A percentile compares a stretch with the other conserved stretches of the same genome.
Evolutionary conservation across 2,888 invertebrate species (phyloP).

Genomic region (Pelosia muscerda): DNA sequence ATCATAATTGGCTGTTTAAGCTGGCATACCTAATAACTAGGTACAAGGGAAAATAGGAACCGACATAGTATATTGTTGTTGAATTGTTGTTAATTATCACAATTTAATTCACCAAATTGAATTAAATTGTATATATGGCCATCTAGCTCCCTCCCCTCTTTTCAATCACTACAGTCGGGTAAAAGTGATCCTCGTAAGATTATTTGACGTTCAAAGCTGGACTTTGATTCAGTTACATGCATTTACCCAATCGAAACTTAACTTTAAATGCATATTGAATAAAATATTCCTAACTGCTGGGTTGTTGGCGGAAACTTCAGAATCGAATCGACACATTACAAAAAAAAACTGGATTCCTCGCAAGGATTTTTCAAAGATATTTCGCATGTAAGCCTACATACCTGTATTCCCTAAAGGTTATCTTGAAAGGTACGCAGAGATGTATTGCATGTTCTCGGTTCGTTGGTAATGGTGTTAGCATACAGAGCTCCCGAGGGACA

Average conservation of each 20-base stretch:
- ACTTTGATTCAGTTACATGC: too few species aligned
- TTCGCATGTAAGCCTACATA: conserved; percentile 9
- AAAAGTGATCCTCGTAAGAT: neutral
- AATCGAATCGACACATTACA: too few species aligned
- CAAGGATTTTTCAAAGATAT: conserved; percentile 6
- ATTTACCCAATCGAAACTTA: too few species aligned
- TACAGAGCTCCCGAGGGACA: conserved; percentile 16
- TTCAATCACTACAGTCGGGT: neutral
- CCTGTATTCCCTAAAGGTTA: conserved; percentile 13
- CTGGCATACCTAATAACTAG: neutral
- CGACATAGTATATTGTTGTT: too few species aligned
- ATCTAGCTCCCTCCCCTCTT: neutral
- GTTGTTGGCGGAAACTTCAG: too few species aligned
- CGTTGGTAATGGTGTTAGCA: conserved; percentile 23
- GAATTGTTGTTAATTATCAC: too few species aligned
- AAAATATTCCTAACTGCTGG: too few species aligned
- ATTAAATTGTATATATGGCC: too few species aligned
- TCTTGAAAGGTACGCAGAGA: conserved; percentile 4
- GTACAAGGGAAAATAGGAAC: neutral
- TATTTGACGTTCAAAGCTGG: conserved; percentile 2
- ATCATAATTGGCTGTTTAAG: neutral
- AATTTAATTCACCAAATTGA: too few species aligned
- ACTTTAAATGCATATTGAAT: too few species aligned
- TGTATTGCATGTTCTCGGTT: conserved; percentile 19
- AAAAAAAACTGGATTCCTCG: too few species aligned